Percentiles rank a stretch among this genome's conserved stretches.
Evolutionary conservation across 2,113 vertebrate species (phyloP).

Genomic region (Hemiprocne comata): DNA sequence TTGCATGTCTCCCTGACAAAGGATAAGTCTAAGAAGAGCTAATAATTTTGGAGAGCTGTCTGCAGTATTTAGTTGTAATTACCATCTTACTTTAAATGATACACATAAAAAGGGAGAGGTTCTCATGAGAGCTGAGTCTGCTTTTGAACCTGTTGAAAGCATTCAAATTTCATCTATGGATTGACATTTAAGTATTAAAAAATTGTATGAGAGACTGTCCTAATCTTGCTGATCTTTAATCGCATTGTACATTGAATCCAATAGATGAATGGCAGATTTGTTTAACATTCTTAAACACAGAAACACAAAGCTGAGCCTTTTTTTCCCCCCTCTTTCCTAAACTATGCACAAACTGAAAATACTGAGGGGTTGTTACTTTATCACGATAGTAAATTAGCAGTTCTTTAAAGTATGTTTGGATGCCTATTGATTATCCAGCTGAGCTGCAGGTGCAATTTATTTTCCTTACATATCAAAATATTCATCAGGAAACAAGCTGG

Average conservation of each 20-base stretch:
- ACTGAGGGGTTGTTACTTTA: background rate
- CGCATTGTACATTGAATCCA: background rate
- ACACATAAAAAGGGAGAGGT: background rate
- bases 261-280: background rate
- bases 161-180: background rate
- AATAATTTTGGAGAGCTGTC: slow-evolving; percentile 11
- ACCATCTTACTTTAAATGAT: background rate
- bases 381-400: background rate
- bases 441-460: slow-evolving; percentile 1
- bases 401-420: background rate
- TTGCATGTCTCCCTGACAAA: slow-evolving; percentile 58
- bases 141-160: background rate
- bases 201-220: background rate
- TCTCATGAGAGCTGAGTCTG: background rate
- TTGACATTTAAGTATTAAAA: background rate
- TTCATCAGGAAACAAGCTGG: slow-evolving; percentile 12
- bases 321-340: rapidly evolving
- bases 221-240: background rate
- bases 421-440: background rate
- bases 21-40: slow-evolving; percentile 6
- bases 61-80: slow-evolving; percentile 44
- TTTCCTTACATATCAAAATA: background rate
- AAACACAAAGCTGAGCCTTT: background rate
- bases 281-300: background rate
- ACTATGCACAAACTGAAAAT: background rate